Evolutionary conservation across 1,140 invertebrate genomes (phyloP), one percentile per base, ranked within the genome.

Genomic region (Cydia splendana): DNA sequence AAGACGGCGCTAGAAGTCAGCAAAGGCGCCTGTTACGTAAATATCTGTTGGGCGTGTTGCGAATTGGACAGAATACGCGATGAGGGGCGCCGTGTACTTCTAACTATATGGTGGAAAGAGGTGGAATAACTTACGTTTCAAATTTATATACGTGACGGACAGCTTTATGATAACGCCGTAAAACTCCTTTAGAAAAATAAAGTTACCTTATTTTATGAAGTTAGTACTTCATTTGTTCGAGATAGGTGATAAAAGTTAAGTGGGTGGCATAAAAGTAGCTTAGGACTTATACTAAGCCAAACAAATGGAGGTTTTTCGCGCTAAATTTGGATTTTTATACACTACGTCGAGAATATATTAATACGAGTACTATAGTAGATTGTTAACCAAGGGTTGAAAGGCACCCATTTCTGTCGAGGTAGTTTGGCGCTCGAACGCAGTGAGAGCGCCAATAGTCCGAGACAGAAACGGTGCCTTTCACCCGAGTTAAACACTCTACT

Each of bases 31-130:
- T 91, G 88, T 91, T 91, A 91, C 89, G 88, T 91, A 91, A 91
- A 93, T 91, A 91, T 88, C 86, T 88, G 84, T 84, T 86, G 85
- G 90, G 90, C 87, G 91, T 91, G 89, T 91, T 88, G 88, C 85
- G 91, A 91, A 91, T 91, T 85, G 90, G 87, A 87, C 86, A 85
- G 91, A 91, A 91, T 93, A 93, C 86, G 83, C 85, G 88, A 91
- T 91, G 88, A 91, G 91, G 88, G 86, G 88, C 18, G 75, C 85
- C 83, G 85, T 88, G 85, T 88, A 89, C 74, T 75, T 85, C 82
- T 87, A 86, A 86, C 84, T 85, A 82, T 88, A 87, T 88, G 87
- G 83, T 84, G 67, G 76, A 81, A 83, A 76, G 80, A 84, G 78
- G 81, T 84, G 79, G 81, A 81, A 80, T 81, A 83, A 84, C 79